phyloP scores from a whole-genome alignment of 92 coral and sea anemone species.

The Nematostella vectensis region DNA sequence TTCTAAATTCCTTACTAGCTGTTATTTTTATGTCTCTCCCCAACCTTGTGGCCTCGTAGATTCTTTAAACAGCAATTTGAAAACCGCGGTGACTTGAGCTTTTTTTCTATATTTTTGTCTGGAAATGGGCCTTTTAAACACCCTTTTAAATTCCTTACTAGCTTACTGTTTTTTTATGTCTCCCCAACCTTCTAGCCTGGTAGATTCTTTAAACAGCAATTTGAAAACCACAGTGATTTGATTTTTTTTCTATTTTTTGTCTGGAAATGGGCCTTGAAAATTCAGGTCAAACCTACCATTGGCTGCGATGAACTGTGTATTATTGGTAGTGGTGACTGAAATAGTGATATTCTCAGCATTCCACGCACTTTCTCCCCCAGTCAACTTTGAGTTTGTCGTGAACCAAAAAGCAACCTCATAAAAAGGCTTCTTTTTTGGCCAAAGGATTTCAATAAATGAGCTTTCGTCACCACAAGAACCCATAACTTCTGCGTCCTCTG shows the following conservation, averaged over 20 bases:
- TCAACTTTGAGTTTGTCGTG: not conserved
- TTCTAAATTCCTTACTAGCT: too few relatives aligned
- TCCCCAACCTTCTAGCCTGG: too few relatives aligned
- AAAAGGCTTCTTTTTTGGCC: constrained; percentile 3
- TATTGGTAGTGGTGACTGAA: constrained; percentile 2
- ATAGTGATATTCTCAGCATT: constrained; percentile 5
- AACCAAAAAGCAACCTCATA: not conserved
- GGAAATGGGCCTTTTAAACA: too few relatives aligned
- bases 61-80: too few relatives aligned
- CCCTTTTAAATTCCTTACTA: too few relatives aligned
- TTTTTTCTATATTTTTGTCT: not conserved
- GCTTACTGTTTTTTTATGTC: too few relatives aligned
- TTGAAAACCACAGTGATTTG: not conserved
- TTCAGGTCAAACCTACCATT: not conserved
- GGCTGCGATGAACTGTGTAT: constrained; percentile 6
- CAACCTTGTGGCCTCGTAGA: too few relatives aligned
- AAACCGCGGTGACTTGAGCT: not conserved
- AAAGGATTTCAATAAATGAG: not conserved
- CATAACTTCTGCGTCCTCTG: not conserved
- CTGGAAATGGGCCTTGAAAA: not conserved
- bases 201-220: too few relatives aligned
- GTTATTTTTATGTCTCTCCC: too few relatives aligned
- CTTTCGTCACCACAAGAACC: not conserved
- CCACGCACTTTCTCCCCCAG: constrained; percentile 6
- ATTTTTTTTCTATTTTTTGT: not conserved